These are phyloP conservation scores for Artibeus lituratus DNA, from an alignment of 2,797 vertebrate genomes.

Conservation along the genomic window DNA sequence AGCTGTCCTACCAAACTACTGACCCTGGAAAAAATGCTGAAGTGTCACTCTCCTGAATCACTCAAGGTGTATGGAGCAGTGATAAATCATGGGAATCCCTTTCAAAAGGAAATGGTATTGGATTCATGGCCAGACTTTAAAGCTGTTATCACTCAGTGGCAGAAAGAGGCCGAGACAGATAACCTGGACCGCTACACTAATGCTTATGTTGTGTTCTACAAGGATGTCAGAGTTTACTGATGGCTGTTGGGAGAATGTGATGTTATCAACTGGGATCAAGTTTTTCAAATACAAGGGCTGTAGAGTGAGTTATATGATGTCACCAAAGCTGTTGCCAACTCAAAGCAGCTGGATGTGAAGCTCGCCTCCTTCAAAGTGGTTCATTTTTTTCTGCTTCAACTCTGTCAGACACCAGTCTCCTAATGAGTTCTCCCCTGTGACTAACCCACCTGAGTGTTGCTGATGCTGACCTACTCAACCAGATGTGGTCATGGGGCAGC, in stretches of 20 bases:
- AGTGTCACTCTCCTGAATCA: conserved; percentile 69
- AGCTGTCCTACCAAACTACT: conserved; percentile 70
- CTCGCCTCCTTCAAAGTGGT: conserved; percentile 60
- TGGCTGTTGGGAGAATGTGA: conserved; percentile 62
- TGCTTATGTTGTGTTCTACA: conserved; percentile 78
- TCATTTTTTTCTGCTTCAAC: not conserved
- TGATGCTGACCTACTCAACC: too few species aligned
- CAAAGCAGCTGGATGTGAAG: conserved; percentile 67
- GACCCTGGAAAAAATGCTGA: conserved; percentile 73
- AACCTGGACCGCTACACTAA: conserved; percentile 75
- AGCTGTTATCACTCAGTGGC: conserved; percentile 67
- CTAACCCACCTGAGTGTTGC: too few species aligned
- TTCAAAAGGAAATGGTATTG: conserved; percentile 76
- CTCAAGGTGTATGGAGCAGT: conserved; percentile 80
- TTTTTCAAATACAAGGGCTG: conserved; percentile 78
- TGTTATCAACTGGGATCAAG: conserved; percentile 74
- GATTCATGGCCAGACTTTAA: conserved; percentile 79
- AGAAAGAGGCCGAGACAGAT: conserved; percentile 68
- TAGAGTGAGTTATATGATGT: conserved; percentile 67
- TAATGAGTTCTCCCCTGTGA: too few species aligned
- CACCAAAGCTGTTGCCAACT: conserved; percentile 63
- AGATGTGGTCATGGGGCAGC: too few species aligned
- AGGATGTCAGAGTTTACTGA: conserved; percentile 57
- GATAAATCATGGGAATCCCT: conserved; percentile 77
- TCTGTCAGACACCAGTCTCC: conserved; percentile 46